Conservation (phyloP, 1,140 invertebrate genomes). For the Philotrypesis tridentata region DNA sequence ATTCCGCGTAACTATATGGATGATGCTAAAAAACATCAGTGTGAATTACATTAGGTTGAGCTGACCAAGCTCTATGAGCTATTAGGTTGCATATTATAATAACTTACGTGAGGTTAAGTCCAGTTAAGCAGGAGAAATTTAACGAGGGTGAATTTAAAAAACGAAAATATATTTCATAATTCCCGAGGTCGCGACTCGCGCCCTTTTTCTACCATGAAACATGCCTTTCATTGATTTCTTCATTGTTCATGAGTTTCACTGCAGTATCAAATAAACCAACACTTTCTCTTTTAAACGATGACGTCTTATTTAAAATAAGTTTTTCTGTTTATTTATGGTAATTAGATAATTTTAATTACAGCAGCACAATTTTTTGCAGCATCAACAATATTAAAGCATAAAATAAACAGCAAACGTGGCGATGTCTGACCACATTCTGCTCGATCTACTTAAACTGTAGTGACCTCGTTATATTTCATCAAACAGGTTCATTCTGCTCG, state of each 20-base stretch:
- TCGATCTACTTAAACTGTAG: slow-evolving; percentile 13
- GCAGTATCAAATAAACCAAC: neutral
- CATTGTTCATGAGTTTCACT: neutral
- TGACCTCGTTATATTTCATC: neutral
- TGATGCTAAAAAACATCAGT: neutral
- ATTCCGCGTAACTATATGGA: neutral
- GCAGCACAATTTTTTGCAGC: too few relatives aligned
- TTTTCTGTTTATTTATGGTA: too few relatives aligned
- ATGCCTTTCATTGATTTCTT: neutral
- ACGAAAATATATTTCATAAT: neutral
- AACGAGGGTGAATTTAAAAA: neutral
- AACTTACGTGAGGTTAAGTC: neutral
- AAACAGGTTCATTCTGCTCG: slow-evolving; percentile 16
- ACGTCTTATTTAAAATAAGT: neutral
- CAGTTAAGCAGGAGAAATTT: neutral
- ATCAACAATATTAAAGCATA: too few relatives aligned
- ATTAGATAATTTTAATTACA: too few relatives aligned
- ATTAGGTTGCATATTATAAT: neutral
- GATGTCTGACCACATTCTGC: neutral
- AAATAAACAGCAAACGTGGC: too few relatives aligned
- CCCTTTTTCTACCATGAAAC: neutral
- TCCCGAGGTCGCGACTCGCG: neutral
- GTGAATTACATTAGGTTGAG: neutral
- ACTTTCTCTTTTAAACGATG: neutral
- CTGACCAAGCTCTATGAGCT: neutral